A percentile compares a stretch with the other conserved stretches of the same genome.
Conservation (phyloP, 2,888 invertebrate species). For the Eupithecia pulchellata region DNA sequence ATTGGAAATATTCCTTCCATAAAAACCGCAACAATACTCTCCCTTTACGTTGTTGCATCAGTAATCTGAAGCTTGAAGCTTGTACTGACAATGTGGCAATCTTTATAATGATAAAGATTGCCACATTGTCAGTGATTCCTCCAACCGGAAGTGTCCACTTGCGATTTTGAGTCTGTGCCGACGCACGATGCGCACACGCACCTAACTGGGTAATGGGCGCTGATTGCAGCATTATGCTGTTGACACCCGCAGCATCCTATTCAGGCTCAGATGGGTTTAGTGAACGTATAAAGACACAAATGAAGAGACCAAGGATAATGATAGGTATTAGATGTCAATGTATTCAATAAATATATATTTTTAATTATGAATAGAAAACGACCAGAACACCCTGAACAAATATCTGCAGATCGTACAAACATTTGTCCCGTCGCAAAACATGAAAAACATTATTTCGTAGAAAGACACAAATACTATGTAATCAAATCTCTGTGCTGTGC, state of each 20-base stretch:
- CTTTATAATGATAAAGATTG: not conserved
- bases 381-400: no score
- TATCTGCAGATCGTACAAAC: no score
- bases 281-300: not conserved
- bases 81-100: no score
- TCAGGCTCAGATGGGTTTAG: not conserved
- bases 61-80: not conserved
- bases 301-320: not conserved
- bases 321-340: not conserved
- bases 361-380: no score
- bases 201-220: not conserved
- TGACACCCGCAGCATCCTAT: not conserved
- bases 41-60: not conserved
- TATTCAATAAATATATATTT: no score
- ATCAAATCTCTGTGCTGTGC: no score
- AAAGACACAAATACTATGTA: no score
- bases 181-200: not conserved
- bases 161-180: not conserved
- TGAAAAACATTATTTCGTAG: no score
- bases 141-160: slow-evolving; percentile 7
- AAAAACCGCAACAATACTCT: not conserved
- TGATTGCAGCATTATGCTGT: slow-evolving; percentile 10
- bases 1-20: not conserved
- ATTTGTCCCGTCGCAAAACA: no score
- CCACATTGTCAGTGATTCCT: slow-evolving; percentile 1